Evolutionary conservation across 2,888 invertebrate genomes (phyloP).

Genomic region (Lacanobia oleracea): DNA sequence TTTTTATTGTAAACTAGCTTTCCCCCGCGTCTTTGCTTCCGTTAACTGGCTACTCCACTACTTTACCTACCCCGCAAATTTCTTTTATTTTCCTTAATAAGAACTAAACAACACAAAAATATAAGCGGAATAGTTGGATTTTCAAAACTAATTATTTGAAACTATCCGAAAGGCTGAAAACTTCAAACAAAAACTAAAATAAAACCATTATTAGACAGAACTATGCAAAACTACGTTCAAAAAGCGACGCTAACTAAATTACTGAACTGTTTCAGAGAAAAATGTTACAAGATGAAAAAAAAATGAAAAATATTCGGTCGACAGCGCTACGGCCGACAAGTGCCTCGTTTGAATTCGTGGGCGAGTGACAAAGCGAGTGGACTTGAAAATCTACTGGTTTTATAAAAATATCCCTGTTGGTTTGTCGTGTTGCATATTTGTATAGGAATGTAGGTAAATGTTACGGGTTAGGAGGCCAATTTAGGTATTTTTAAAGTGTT

Average conservation of each 20-base stretch:
- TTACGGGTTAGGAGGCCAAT: constrained; percentile 10
- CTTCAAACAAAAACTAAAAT: neutral
- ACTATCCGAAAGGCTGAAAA: neutral
- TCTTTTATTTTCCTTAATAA: too few species aligned
- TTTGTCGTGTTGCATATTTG: constrained; percentile 27
- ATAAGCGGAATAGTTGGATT: too few species aligned
- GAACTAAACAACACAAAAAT: too few species aligned
- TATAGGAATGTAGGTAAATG: constrained; percentile 1
- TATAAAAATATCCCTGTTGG: constrained; percentile 46
- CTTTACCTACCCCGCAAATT: too few species aligned
- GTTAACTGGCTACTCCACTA: too few species aligned
- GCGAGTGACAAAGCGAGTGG: constrained; percentile 66
- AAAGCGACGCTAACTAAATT: constrained; percentile 53
- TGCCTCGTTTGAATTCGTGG: constrained; percentile 66
- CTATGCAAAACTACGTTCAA: constrained; percentile 37
- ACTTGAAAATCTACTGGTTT: constrained; percentile 60
- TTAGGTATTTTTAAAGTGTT: neutral
- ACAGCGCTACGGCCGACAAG: constrained; percentile 53
- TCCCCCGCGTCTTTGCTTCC: too few species aligned
- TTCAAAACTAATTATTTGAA: neutral
- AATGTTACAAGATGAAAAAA: constrained; percentile 64
- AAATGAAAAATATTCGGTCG: constrained; percentile 62
- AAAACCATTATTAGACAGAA: constrained; percentile 21
- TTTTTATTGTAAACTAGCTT: too few species aligned
- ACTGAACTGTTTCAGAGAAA: constrained; percentile 63